Base-by-base conservation (phyloP, 1,140 invertebrate species). In the Cephus cinctus region DNA sequence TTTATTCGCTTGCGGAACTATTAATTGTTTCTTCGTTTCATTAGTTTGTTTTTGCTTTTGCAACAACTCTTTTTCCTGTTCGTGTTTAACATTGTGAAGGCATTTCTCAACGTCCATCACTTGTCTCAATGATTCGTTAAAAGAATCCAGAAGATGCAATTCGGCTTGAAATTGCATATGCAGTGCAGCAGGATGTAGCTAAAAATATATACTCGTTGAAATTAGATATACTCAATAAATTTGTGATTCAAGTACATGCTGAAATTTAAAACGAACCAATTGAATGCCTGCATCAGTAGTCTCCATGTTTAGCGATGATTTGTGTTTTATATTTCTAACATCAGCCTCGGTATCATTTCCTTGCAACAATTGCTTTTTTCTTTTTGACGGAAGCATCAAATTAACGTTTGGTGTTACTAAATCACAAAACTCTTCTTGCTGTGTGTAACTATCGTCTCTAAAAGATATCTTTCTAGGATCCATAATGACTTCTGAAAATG, bases 81-180 rank as follows among this genome's bases (percentile, higher is more conserved):
- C 56, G 14, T 60, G 54, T 25, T 65, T 65, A n/a, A 54, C 55
- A 43, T 59, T 67, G 27, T 69, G 68, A 15, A 73, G 53, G 57
- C 58, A 63, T 39, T 70, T 71, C 57, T 76, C 70, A 20, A 74
- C 65, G 35, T 75, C 67, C 40, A 63, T 66, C 2, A 69, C 64
- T 46, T 74, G 67, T 27, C 64, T 51, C 3, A 76, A 43, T 4
- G 70, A 73, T 47, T 76, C 73, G 27, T 73, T 72, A 31, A 70
- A 73, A 11, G 71, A 68, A 44, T 78, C 73, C 27, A 75, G 53
- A 16, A 75, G 61, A 61, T 70, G 73, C 12, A 77, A 53, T 50
- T 78, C 74, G 0, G 73, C 65, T 59, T 77, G 71, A 46, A 75
- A 72, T 41, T 77, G 71, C 61, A 75, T 74, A 49, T 73, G 65